Base-by-base conservation (phyloP, 1,140 invertebrate species). In the Penaeus vannamei region DNA sequence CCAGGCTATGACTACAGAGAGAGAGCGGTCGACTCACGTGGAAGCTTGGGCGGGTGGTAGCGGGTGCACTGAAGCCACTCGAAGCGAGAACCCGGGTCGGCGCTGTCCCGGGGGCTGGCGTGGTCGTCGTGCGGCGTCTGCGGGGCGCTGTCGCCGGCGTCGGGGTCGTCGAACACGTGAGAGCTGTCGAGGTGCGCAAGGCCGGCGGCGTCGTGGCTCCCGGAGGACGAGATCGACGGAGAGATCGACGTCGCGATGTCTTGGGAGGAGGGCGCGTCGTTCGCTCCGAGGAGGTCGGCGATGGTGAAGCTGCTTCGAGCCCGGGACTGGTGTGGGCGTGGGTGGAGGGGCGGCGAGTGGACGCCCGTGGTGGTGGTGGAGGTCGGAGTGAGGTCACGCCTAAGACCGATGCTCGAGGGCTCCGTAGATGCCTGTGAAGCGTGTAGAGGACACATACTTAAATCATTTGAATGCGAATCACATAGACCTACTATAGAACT, bases 1-100 rank as follows among this genome's bases (percentile, higher is more conserved):
- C 0, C 14, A 2, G 0, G 8, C 10, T 14, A 53, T 3, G 0
- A 36, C 36, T 36, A 14, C 1, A 53, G 53, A 53, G 53, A 14
- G 53, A 53, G 17, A 53, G 53, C 10, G 53, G 10, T 53, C 14
- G 42, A 94, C 94, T 95, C 94, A 95, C 96, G 93, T 91, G 95
- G 95, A 85, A 97, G 92, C 92, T 95, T 96, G 7, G 96, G 96
- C 10, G 96, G 96, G 90, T 95, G 95, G 92, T 96, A 97, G 88
- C 96, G 93, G 0, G 96, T 96, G 91, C 96, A 97, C 84, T 95
- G 95, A 53, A 97, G 92, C 96, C 96, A 96, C 59, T 90, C 80
- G 66, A 88, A 88, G 42, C 86, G 62, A 26, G 64, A 69, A n/a
- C 86, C 81, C 7, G 80, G 86, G 46, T 88, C 86, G 8, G 23